Evolutionary conservation across 2,113 vertebrate genomes (phyloP).

Genomic region (Syngnathus typhle): DNA sequence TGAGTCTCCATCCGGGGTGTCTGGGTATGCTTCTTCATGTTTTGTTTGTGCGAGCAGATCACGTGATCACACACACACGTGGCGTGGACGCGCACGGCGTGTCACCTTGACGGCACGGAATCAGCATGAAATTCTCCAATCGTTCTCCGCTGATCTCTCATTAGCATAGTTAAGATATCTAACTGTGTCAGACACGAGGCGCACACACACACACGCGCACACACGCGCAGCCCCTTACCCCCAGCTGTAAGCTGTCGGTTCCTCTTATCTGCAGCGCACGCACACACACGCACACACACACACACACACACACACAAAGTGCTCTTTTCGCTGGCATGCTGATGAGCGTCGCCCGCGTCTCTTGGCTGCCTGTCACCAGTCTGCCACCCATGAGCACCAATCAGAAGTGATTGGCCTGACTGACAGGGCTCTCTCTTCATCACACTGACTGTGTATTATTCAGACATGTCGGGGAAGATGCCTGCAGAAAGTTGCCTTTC

Average conservation of each 20-base stretch:
- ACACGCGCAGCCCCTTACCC: constrained; percentile 61
- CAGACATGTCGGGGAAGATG: constrained; percentile 54
- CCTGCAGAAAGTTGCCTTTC: constrained; percentile 55
- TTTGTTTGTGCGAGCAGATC: constrained; percentile 7
- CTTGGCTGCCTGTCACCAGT: constrained; percentile 73
- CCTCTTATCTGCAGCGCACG: constrained; percentile 66
- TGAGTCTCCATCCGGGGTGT: constrained; percentile 41
- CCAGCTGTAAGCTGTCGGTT: constrained; percentile 73
- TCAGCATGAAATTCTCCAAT: constrained; percentile 71
- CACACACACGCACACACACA: constrained; percentile 40
- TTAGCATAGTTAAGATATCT: constrained; percentile 73
- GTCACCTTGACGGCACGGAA: constrained; percentile 68
- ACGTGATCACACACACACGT: not conserved
- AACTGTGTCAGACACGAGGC: constrained; percentile 67
- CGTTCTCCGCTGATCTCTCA: constrained; percentile 69
- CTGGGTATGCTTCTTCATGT: constrained; percentile 35
- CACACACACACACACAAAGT: constrained; percentile 56
- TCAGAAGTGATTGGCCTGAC: constrained; percentile 71
- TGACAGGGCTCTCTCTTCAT: constrained; percentile 65
- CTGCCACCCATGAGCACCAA: constrained; percentile 73
- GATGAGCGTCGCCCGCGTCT: constrained; percentile 70
- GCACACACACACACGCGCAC: constrained; percentile 20
- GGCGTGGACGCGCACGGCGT: constrained; percentile 46
- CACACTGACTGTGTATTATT: constrained; percentile 65
- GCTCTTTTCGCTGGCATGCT: constrained; percentile 72